Conservation (phyloP, 2,797 vertebrate genomes). For the Lindbergichthys nudifrons region DNA sequence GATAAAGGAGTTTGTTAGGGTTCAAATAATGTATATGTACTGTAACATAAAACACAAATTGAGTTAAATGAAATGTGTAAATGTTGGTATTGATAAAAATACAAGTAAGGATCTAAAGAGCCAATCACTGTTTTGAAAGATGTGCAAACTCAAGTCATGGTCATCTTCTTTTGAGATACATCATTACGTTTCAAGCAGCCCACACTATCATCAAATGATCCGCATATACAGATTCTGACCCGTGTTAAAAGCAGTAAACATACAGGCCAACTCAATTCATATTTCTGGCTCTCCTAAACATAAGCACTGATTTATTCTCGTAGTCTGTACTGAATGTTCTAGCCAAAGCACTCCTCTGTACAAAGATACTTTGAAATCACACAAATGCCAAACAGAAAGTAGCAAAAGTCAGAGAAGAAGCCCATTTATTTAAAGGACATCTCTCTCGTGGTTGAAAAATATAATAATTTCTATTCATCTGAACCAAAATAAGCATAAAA, state of each 20-base stretch:
- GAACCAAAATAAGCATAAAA: constrained; percentile 76
- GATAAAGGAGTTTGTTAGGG: not conserved
- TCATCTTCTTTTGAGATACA: not conserved
- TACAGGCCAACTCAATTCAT: constrained; percentile 16
- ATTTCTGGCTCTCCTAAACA: constrained; percentile 33
- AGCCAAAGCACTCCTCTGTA: constrained; percentile 4
- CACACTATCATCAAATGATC: constrained; percentile 13
- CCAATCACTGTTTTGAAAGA: not conserved
- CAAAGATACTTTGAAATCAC: constrained; percentile 4
- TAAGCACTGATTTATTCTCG: constrained; percentile 41
- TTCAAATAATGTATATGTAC: not conserved
- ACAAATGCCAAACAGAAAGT: constrained; percentile 24
- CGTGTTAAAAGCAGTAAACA: constrained; percentile 1
- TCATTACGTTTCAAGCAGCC: not conserved
- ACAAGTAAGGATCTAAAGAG: not conserved
- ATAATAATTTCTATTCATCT: constrained; percentile 73
- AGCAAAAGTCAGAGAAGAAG: constrained; percentile 32
- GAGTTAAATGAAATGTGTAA: not conserved
- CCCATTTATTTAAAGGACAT: constrained; percentile 48
- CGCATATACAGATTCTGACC: constrained; percentile 3
- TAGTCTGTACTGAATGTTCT: constrained; percentile 11
- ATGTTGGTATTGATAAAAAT: not conserved
- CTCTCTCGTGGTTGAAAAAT: constrained; percentile 55
- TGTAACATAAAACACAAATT: constrained; percentile 1
- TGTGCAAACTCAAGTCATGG: not conserved